These are phyloP conservation scores for Sialis fuliginosa DNA, from an alignment of 2,888 invertebrate genomes.

Conservation along the genomic window DNA sequence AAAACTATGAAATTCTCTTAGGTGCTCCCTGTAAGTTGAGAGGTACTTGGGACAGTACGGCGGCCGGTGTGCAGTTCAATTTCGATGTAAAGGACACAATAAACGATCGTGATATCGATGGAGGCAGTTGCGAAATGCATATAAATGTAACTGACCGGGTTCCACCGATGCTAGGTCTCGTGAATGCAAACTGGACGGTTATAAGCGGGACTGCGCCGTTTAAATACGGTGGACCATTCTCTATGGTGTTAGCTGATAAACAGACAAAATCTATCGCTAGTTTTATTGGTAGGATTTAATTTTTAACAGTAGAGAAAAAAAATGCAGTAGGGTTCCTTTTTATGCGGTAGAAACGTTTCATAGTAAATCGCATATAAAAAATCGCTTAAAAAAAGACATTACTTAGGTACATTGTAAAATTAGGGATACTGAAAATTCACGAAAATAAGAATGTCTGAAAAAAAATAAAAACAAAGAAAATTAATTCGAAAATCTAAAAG, in stretches of 20 bases:
- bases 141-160: conserved; percentile 7
- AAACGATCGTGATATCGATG: no score
- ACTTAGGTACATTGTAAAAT: no score
- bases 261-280: conserved; percentile 15
- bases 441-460: no score
- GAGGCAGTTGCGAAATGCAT: conserved; percentile 6
- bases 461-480: no score
- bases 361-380: no score
- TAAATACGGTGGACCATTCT: conserved; percentile 15
- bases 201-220: conserved; percentile 15
- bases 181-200: conserved; percentile 15
- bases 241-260: conserved; percentile 14
- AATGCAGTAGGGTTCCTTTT: conserved; percentile 7
- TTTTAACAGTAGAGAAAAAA: no score
- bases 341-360: no score
- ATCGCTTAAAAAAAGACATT: no score
- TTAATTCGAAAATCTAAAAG: no score
- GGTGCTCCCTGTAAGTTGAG: conserved; percentile 14
- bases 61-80: conserved; percentile 15
- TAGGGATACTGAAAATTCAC: no score
- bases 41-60: conserved; percentile 18
- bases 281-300: conserved; percentile 17
- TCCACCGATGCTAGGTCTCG: conserved; percentile 8
- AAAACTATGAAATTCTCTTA: conserved; percentile 7
- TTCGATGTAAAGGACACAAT: conserved; percentile 3